phyloP scores from a whole-genome alignment of 1,140 invertebrate genomes.

The Centruroides sculpturatus region DNA sequence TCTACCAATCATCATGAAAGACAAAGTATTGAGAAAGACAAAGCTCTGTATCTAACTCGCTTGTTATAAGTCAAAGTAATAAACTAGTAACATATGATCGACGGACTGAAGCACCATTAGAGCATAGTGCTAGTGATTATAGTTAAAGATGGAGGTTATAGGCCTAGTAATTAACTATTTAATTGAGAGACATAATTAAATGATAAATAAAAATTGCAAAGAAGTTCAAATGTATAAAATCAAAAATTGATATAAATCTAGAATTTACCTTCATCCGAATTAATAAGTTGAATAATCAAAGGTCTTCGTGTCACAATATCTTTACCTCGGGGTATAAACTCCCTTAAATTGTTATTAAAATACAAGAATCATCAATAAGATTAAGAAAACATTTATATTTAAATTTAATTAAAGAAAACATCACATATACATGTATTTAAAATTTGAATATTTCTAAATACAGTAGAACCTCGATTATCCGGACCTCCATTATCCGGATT shows the following conservation, averaged over 20 bases:
- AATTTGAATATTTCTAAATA: neutral
- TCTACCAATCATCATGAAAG: too few relatives aligned
- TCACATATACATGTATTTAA: neutral
- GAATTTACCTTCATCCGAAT: constrained; percentile 40
- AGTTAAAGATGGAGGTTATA: constrained; percentile 66
- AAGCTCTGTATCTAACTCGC: too few relatives aligned
- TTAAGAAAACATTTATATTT: neutral
- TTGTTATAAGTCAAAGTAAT: too few relatives aligned
- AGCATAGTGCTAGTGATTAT: too few relatives aligned
- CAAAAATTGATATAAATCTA: neutral
- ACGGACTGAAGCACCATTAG: too few relatives aligned
- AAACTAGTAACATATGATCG: too few relatives aligned
- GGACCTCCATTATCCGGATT: too few relatives aligned
- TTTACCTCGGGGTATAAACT: constrained; percentile 87
- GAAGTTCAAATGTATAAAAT: neutral
- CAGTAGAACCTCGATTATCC: too few relatives aligned
- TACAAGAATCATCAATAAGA: neutral
- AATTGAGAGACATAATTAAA: constrained; percentile 1
- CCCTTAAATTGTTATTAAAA: constrained; percentile 38
- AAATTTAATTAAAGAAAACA: too few relatives aligned
- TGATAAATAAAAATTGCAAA: neutral
- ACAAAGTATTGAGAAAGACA: too few relatives aligned
- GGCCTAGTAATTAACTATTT: constrained; percentile 53
- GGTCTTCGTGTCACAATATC: constrained; percentile 97
- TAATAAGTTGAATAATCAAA: constrained; percentile 84